These are phyloP conservation scores for Caenorhabditis panamensis DNA, from an alignment of 2,888 invertebrate species.

Conservation along the genomic window DNA sequence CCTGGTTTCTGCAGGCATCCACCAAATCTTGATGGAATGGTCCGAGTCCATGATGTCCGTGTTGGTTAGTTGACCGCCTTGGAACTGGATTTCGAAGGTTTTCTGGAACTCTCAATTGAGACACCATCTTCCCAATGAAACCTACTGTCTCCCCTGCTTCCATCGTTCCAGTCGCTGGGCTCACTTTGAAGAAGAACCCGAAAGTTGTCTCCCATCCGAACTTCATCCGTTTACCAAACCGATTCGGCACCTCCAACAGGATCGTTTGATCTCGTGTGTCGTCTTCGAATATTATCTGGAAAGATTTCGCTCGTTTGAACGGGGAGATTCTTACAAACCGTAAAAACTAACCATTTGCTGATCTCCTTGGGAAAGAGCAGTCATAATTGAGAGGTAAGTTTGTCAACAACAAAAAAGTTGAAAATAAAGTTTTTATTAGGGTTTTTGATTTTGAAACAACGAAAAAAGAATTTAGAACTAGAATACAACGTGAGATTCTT, in stretches of 20 bases:
- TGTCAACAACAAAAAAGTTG: not conserved
- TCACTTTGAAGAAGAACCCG: conserved; percentile 25
- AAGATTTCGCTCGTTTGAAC: not conserved
- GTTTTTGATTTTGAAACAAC: not conserved
- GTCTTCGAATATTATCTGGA: conserved; percentile 49
- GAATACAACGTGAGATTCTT: conserved; percentile 47
- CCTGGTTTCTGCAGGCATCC: conserved; percentile 44
- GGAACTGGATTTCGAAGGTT: conserved; percentile 43
- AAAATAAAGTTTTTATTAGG: conserved; percentile 2
- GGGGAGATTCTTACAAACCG: not conserved
- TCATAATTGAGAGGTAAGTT: conserved; percentile 10
- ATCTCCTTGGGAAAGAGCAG: conserved; percentile 21
- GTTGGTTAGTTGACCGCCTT: conserved; percentile 30
- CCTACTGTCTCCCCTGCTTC: conserved; percentile 38
- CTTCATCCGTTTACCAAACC: conserved; percentile 37
- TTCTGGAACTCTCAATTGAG: conserved; percentile 1
- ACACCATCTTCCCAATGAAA: too few relatives aligned
- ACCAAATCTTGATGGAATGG: conserved; percentile 40
- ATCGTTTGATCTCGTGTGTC: conserved; percentile 40
- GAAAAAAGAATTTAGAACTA: too few relatives aligned
- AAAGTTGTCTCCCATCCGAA: conserved; percentile 56
- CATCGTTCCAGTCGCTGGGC: conserved; percentile 30
- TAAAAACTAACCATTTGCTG: conserved; percentile 31
- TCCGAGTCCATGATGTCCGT: conserved; percentile 51
- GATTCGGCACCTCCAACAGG: conserved; percentile 28